These are phyloP conservation scores for Rhinolophus sinicus DNA, from an alignment of 2,113 vertebrate species.

Conservation along the genomic window DNA sequence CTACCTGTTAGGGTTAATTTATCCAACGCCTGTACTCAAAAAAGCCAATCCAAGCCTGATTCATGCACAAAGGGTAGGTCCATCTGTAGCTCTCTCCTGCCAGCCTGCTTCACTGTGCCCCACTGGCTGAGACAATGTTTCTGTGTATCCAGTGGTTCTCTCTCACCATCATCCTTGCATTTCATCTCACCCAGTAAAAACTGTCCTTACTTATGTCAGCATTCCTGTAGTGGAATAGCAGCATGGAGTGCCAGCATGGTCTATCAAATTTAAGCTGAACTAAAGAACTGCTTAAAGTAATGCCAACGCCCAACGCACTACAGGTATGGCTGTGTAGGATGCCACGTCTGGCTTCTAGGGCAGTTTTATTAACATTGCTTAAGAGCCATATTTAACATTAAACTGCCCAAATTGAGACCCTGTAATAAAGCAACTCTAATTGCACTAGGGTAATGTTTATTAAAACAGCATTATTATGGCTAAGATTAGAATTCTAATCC, in stretches of 20 bases:
- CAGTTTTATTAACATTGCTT: conserved; percentile 28
- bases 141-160: not conserved
- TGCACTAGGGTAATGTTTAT: not conserved
- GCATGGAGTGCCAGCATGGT: not conserved
- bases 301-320: not conserved
- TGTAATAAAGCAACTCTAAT: not conserved
- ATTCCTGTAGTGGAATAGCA: not conserved
- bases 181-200: conserved; percentile 16
- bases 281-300: conserved; percentile 39
- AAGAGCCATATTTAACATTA: conserved; percentile 29
- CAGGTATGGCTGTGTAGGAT: not conserved
- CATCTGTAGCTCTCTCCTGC: not conserved
- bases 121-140: not conserved
- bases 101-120: not conserved
- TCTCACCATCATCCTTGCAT: not conserved
- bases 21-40: not conserved
- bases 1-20: not conserved
- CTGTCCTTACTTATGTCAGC: not conserved
- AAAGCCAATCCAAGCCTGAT: not conserved
- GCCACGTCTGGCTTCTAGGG: not conserved
- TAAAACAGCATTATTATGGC: not conserved
- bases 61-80: not conserved
- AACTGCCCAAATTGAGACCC: not conserved
- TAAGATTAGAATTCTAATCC: conserved; percentile 35
- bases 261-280: conserved; percentile 39